Evolutionary conservation across 2,113 vertebrate species (phyloP).

Genomic region (Ibidorhyncha struthersii): DNA sequence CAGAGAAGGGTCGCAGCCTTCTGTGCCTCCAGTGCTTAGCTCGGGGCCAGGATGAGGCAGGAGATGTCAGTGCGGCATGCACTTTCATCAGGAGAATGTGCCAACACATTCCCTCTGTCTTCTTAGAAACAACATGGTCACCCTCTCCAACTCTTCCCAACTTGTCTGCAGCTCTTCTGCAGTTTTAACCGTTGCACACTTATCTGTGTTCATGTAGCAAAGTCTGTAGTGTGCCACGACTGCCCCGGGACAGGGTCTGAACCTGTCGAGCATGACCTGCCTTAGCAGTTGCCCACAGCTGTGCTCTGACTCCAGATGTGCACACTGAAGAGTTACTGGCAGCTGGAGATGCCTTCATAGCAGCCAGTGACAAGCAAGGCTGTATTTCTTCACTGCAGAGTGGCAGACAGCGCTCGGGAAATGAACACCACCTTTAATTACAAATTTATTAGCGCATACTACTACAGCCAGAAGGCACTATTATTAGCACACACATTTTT

Average conservation of each 20-base stretch:
- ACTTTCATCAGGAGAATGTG: background rate
- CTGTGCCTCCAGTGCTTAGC: background rate
- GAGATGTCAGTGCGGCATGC: fast-evolving
- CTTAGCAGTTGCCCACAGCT: background rate
- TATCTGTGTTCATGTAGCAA: background rate
- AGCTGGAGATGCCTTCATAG: background rate
- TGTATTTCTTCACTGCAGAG: background rate
- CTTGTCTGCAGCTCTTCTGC: background rate
- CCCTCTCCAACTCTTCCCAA: background rate
- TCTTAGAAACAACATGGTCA: background rate
- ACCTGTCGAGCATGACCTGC: background rate
- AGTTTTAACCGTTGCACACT: background rate
- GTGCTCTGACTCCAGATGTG: background rate
- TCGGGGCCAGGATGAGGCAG: background rate
- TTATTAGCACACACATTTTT: background rate
- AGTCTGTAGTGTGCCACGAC: fast-evolving
- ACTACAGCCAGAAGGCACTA: background rate
- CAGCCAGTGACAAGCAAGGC: background rate
- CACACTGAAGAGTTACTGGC: background rate
- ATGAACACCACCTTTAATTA: background rate
- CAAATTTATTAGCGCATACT: background rate
- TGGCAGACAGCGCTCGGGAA: background rate
- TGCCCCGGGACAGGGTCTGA: background rate
- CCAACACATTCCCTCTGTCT: background rate
- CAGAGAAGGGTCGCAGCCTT: background rate